phyloP scores from a whole-genome alignment of 2,888 invertebrate species.

The Melitaea athalia region DNA sequence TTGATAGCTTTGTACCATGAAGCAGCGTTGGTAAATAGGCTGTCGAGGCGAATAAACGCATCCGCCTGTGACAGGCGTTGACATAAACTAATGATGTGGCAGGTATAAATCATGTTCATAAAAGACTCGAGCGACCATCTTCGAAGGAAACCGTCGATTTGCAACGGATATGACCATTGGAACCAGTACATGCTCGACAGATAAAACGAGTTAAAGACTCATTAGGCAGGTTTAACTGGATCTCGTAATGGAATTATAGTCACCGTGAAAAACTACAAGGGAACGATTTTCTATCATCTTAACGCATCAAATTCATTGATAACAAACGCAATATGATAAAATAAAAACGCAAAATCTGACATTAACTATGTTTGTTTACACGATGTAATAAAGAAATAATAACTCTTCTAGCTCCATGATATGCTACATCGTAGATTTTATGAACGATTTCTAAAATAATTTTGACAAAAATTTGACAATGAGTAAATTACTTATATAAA shows the following conservation, averaged over 20 bases:
- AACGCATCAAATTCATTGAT: not conserved
- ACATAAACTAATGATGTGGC: slow-evolving; percentile 76
- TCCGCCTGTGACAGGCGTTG: slow-evolving; percentile 70
- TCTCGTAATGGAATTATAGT: slow-evolving; percentile 28
- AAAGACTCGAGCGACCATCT: slow-evolving; percentile 53
- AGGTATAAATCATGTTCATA: slow-evolving; percentile 80
- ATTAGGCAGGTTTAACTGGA: slow-evolving; percentile 37
- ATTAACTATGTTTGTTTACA: no score
- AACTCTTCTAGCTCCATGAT: no score
- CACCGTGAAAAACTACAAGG: slow-evolving; percentile 21
- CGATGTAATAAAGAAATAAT: no score
- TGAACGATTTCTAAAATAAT: no score
- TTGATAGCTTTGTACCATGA: slow-evolving; percentile 35
- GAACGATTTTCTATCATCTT: not conserved
- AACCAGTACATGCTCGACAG: slow-evolving; percentile 60
- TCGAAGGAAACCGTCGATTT: slow-evolving; percentile 77
- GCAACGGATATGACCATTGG: slow-evolving; percentile 78
- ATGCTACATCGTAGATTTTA: no score
- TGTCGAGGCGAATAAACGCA: slow-evolving; percentile 68
- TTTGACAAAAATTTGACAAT: no score
- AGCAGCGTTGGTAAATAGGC: slow-evolving; percentile 52
- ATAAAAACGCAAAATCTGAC: no score
- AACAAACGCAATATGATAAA: not conserved
- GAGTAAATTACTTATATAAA: no score
- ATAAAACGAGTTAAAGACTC: slow-evolving; percentile 38